A percentile compares a stretch with the other conserved stretches of the same genome.
Conservation (phyloP, 2,113 vertebrate genomes). For the Riparia riparia region DNA sequence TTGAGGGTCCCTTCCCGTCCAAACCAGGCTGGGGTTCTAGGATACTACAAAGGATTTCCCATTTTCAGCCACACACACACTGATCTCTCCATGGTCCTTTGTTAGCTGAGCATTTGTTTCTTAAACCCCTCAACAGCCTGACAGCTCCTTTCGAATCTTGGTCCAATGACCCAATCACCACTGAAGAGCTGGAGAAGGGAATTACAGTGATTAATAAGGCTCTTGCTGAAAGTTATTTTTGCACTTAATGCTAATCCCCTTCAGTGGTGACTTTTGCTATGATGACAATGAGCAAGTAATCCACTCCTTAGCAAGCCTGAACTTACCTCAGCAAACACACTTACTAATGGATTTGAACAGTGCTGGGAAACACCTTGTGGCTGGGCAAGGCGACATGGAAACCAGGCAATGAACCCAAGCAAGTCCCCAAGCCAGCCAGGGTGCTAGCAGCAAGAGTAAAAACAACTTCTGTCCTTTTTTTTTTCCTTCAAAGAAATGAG, state of each 20-base stretch:
- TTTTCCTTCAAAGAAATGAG: neutral
- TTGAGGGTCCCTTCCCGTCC: neutral
- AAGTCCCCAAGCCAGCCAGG: neutral
- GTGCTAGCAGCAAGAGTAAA: neutral
- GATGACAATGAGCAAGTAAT: neutral
- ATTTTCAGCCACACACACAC: fast-evolving
- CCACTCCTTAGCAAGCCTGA: neutral
- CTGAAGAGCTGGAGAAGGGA: neutral
- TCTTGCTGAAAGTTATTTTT: constrained; percentile 6
- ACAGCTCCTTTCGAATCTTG: neutral
- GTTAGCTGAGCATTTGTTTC: neutral
- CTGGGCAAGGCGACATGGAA: neutral
- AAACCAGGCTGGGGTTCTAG: neutral
- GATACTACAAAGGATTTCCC: neutral
- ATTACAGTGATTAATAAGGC: constrained; percentile 1
- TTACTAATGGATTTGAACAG: neutral
- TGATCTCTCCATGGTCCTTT: neutral
- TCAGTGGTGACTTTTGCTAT: neutral
- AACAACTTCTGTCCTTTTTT: neutral
- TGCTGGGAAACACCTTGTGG: neutral
- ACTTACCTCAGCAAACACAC: neutral
- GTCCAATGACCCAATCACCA: neutral
- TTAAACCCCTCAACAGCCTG: neutral
- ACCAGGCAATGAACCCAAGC: neutral
- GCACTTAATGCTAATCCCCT: constrained; percentile 26